Evolutionary conservation across 2,113 vertebrate species (phyloP).

Genomic region (Rhizomys pruinosus): DNA sequence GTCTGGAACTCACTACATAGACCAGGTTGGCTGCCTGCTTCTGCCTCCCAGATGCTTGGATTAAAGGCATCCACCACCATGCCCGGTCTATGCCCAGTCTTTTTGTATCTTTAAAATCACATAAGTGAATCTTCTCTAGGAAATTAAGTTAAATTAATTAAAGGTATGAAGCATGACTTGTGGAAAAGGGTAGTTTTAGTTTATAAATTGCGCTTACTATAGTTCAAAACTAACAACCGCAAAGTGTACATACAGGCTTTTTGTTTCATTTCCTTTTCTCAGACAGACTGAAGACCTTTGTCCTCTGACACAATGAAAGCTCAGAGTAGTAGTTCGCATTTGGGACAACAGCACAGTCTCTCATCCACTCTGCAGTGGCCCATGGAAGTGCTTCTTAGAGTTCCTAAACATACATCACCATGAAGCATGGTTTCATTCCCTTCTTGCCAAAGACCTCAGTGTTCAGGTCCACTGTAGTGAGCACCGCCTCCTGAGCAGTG

Average conservation of each 20-base stretch:
- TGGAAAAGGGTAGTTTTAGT: neutral
- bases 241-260: neutral
- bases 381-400: neutral
- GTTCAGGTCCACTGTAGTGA: accelerated
- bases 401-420: neutral
- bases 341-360: slow-evolving; percentile 7
- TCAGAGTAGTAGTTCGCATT: neutral
- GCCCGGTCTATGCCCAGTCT: too few relatives aligned
- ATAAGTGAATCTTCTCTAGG: neutral
- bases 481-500: neutral
- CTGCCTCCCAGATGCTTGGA: neutral
- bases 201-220: neutral
- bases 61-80: neutral
- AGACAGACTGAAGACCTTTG: neutral
- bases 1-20: too few relatives aligned
- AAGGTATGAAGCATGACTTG: neutral
- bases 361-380: neutral
- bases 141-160: neutral
- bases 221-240: neutral
- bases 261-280: neutral
- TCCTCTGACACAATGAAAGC: neutral
- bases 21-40: too few relatives aligned
- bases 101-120: neutral
- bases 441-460: neutral
- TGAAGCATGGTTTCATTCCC: neutral